These are phyloP conservation scores for Cephus sareptanus DNA, from an alignment of 2,888 invertebrate species.

Conservation along the genomic window DNA sequence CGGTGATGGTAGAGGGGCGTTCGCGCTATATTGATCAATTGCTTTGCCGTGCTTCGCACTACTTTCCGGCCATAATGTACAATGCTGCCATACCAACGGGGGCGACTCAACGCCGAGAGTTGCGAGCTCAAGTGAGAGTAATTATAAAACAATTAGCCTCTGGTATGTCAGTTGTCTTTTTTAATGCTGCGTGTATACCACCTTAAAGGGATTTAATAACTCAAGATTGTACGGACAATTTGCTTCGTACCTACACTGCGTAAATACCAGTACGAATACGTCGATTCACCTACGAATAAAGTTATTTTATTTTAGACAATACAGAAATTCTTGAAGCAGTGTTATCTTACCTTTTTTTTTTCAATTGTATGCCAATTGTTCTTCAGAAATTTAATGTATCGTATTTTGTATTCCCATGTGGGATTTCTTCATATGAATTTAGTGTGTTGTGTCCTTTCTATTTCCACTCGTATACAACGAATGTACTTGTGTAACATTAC, in stretches of 20 bases:
- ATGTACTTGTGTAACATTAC: background rate
- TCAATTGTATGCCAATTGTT: too few relatives aligned
- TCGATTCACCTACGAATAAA: background rate
- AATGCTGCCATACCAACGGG: constrained; percentile 32
- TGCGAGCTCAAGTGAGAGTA: constrained; percentile 53
- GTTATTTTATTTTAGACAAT: background rate
- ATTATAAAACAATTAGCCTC: constrained; percentile 56
- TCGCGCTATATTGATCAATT: constrained; percentile 67
- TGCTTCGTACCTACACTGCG: background rate
- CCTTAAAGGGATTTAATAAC: background rate
- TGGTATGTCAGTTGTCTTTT: constrained; percentile 17
- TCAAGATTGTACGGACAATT: background rate
- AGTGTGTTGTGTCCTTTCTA: background rate
- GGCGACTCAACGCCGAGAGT: constrained; percentile 36
- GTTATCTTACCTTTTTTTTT: too few relatives aligned
- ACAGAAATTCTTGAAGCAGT: background rate
- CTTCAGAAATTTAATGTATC: background rate
- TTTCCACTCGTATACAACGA: background rate
- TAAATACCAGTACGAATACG: background rate
- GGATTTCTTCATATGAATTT: background rate
- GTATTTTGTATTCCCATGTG: background rate
- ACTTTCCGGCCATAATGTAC: constrained; percentile 58
- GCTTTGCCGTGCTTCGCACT: constrained; percentile 64
- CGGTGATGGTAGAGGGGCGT: constrained; percentile 47
- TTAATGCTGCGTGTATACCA: background rate